Evolutionary conservation across 2,113 vertebrate species (phyloP).

Genomic region (Saiga tatarica): DNA sequence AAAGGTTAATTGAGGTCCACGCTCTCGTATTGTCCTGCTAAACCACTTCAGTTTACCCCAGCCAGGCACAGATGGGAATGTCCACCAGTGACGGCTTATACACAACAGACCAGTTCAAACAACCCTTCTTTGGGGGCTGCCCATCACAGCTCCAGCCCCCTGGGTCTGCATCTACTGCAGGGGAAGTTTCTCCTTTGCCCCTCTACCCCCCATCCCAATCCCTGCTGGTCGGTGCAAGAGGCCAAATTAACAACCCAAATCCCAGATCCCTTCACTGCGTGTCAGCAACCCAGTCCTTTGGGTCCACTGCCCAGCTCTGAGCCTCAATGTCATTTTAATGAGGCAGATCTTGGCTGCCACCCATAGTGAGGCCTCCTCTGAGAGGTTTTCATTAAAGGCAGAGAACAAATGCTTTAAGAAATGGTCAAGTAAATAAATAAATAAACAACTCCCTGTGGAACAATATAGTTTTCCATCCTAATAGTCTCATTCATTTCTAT

Average conservation of each 20-base stretch:
- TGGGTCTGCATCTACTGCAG: background rate
- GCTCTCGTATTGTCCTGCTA: background rate
- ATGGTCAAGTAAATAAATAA: background rate
- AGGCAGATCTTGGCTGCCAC: conserved; percentile 7
- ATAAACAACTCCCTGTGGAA: background rate
- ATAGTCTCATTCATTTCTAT: background rate
- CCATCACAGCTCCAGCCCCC: too few relatives aligned
- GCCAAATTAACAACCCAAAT: background rate
- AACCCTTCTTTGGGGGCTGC: accelerated
- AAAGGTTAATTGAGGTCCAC: background rate
- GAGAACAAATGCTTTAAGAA: conserved; percentile 10
- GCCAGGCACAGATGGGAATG: background rate
- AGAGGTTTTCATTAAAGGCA: conserved; percentile 49
- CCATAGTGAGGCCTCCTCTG: background rate
- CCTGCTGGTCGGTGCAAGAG: accelerated
- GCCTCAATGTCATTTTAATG: background rate
- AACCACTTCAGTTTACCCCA: background rate
- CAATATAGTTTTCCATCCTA: background rate
- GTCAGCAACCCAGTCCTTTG: background rate
- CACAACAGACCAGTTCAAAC: background rate
- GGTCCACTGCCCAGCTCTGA: background rate
- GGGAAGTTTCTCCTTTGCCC: background rate
- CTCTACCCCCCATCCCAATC: background rate
- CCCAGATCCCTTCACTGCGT: background rate
- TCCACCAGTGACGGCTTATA: too few relatives aligned